Percentiles rank a stretch among this genome's conserved stretches.
phyloP scores from a whole-genome alignment of 2,888 invertebrate species.

The Byasa hedistus region DNA sequence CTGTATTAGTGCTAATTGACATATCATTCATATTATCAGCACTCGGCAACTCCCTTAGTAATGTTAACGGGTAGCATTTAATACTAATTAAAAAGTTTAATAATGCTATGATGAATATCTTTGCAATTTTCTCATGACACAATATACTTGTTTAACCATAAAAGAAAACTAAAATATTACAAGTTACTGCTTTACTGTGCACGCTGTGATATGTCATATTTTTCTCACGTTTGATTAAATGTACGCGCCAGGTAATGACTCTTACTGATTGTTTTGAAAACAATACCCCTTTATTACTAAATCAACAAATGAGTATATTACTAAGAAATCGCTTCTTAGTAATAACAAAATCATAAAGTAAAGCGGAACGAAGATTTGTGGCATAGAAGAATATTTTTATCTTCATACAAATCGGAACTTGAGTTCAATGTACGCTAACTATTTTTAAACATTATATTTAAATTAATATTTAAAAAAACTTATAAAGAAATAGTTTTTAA shows the following conservation, averaged over 20 bases:
- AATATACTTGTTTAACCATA: conserved; percentile 34
- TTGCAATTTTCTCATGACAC: conserved; percentile 39
- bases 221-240: conserved; percentile 70
- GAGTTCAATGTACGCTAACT: no score
- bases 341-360: background rate
- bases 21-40: conserved; percentile 17
- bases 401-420: no score
- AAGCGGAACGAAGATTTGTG: no score
- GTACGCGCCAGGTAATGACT: conserved; percentile 33
- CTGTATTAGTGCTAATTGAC: conserved; percentile 21
- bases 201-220: conserved; percentile 61
- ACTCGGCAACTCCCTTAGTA: conserved; percentile 10
- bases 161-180: conserved; percentile 46
- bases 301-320: background rate
- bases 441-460: no score
- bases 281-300: background rate
- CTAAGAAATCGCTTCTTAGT: background rate
- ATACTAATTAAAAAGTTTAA: conserved; percentile 11
- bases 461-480: no score
- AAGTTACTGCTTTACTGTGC: conserved; percentile 40
- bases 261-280: conserved; percentile 14
- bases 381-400: no score
- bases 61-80: conserved; percentile 15
- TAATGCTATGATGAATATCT: conserved; percentile 23
- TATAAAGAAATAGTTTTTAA: no score